A percentile compares a stretch with the other conserved stretches of the same genome.
Evolutionary conservation across 2,113 vertebrate genomes (phyloP).

Genomic region (Collichthys lucidus): DNA sequence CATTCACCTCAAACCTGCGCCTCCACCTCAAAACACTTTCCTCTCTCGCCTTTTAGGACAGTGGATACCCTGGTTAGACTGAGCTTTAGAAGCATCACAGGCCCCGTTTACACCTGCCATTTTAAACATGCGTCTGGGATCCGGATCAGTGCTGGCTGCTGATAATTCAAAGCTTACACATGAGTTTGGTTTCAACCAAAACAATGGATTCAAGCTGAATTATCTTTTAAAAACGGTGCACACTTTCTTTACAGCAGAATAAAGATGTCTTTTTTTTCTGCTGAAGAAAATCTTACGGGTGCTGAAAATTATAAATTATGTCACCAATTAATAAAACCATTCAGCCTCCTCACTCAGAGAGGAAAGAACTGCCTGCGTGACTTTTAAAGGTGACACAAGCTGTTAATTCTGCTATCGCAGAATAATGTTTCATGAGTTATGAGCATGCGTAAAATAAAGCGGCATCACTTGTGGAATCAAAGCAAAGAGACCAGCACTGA

Average conservation of each 20-base stretch:
- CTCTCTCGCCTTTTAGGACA: conserved; percentile 55
- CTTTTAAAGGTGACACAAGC: neutral
- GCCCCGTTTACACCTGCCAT: conserved; percentile 65
- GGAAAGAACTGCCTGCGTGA: neutral
- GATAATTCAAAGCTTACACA: neutral
- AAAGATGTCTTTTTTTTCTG: neutral
- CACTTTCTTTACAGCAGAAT: neutral
- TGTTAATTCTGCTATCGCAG: neutral
- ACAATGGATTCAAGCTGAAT: neutral
- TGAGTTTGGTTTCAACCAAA: neutral
- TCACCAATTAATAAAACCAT: neutral
- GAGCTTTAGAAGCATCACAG: conserved; percentile 79
- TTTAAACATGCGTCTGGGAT: conserved; percentile 53
- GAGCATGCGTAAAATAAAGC: neutral
- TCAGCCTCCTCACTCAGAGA: neutral
- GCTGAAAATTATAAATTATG: neutral
- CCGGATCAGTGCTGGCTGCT: conserved; percentile 62
- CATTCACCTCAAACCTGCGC: conserved; percentile 62
- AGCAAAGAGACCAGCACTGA: conserved; percentile 40
- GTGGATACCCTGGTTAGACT: conserved; percentile 81
- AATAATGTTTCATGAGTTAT: neutral
- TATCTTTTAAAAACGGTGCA: neutral
- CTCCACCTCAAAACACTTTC: conserved; percentile 15
- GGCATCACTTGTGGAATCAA: neutral
- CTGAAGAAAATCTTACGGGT: neutral